Evolutionary conservation across 2,113 vertebrate genomes (phyloP).

Genomic region (Candoia aspera): DNA sequence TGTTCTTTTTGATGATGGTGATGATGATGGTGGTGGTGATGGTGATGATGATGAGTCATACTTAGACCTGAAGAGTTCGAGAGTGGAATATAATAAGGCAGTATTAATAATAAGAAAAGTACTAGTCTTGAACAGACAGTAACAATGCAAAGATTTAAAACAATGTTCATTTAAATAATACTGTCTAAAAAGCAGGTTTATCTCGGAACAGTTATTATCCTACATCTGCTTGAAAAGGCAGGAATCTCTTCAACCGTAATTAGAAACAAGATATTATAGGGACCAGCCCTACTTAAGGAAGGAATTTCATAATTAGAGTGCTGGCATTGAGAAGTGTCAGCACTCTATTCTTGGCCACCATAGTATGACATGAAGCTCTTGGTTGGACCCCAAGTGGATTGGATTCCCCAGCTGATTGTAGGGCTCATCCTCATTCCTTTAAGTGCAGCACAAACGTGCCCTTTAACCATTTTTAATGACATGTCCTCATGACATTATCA

Average conservation of each 20-base stretch:
- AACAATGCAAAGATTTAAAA: not conserved
- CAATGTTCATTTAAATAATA: not conserved
- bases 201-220: not conserved
- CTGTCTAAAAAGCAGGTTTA: not conserved
- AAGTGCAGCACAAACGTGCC: not conserved
- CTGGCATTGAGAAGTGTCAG: not conserved
- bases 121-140: not conserved
- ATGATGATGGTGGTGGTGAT: accelerated
- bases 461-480: not conserved
- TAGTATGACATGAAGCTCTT: not conserved
- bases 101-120: not conserved
- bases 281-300: not conserved
- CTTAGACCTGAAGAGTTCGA: not conserved
- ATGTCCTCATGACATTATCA: not conserved
- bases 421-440: not conserved
- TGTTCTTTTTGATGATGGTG: not conserved
- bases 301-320: not conserved
- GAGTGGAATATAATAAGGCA: not conserved
- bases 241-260: not conserved
- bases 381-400: not conserved
- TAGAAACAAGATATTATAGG: too few relatives aligned
- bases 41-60: not conserved
- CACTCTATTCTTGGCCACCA: not conserved
- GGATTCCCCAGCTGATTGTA: not conserved
- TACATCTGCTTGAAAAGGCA: not conserved